Evolutionary conservation across 2,888 invertebrate genomes (phyloP).

Genomic region (Ichneumoninae sp.): DNA sequence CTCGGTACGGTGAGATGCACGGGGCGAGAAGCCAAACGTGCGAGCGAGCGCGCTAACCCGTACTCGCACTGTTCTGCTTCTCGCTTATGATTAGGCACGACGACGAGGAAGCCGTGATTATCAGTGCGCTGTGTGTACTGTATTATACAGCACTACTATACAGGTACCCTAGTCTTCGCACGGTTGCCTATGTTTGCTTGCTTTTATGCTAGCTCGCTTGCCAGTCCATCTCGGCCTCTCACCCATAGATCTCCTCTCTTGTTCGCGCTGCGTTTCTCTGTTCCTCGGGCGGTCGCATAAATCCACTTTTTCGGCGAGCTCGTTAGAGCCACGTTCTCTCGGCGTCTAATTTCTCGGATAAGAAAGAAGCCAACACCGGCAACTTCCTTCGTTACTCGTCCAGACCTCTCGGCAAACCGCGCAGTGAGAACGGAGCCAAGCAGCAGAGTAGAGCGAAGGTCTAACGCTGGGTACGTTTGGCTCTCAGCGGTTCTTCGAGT

Average conservation of each 20-base stretch:
- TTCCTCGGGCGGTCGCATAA: constrained; percentile 63
- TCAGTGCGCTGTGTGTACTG: constrained; percentile 37
- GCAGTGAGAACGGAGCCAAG: constrained; percentile 12
- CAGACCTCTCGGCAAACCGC: constrained; percentile 35
- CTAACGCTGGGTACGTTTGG: constrained; percentile 13
- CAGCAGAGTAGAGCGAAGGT: constrained; percentile 46
- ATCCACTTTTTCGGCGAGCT: constrained; percentile 71
- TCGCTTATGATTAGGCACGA: constrained; percentile 76
- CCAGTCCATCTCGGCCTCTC: constrained; percentile 55
- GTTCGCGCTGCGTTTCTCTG: constrained; percentile 39
- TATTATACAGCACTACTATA: constrained; percentile 24
- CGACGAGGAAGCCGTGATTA: constrained; percentile 68
- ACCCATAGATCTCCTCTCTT: constrained; percentile 48
- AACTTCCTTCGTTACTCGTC: constrained; percentile 64
- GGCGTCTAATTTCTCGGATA: constrained; percentile 62
- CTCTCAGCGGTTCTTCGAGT: constrained; percentile 17
- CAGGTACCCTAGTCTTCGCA: constrained; percentile 48
- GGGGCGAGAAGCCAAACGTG: constrained; percentile 33
- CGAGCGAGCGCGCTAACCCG: constrained; percentile 49
- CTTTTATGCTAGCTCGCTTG: constrained; percentile 24
- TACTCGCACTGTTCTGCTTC: constrained; percentile 62
- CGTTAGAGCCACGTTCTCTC: constrained; percentile 66
- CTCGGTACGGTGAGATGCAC: constrained; percentile 33
- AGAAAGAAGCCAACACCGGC: constrained; percentile 60
- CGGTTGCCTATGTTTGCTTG: constrained; percentile 37